These are phyloP conservation scores for Cetonia aurata DNA, from an alignment of 2,888 invertebrate species.

Conservation along the genomic window DNA sequence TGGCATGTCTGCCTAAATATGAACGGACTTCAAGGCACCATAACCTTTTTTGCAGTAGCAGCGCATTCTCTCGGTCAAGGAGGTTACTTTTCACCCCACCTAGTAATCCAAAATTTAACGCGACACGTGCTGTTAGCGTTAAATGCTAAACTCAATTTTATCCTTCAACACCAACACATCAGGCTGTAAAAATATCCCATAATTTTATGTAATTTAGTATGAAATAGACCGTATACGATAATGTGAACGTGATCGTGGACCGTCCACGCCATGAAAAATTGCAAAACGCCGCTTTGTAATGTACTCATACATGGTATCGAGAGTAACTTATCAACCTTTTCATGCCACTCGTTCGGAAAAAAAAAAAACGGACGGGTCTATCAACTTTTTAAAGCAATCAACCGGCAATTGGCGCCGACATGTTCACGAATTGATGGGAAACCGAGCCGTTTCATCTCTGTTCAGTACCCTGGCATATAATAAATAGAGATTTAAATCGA, in stretches of 20 bases:
- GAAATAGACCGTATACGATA: neutral
- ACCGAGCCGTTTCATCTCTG: slow-evolving; percentile 11
- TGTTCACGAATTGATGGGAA: slow-evolving; percentile 20
- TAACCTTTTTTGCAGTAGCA: too few relatives aligned
- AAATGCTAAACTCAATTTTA: too few relatives aligned
- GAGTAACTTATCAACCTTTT: slow-evolving; percentile 15
- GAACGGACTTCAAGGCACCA: too few relatives aligned
- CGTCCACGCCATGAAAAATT: neutral
- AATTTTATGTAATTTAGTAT: too few relatives aligned
- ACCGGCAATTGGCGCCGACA: slow-evolving; percentile 8
- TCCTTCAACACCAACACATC: too few relatives aligned
- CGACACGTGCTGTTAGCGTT: too few relatives aligned
- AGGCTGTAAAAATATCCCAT: too few relatives aligned
- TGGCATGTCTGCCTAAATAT: too few relatives aligned
- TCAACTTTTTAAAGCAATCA: slow-evolving; percentile 16
- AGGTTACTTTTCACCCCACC: too few relatives aligned
- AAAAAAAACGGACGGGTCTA: neutral
- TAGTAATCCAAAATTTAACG: too few relatives aligned
- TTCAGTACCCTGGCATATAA: slow-evolving; percentile 7
- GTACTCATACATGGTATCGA: neutral
- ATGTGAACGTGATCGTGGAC: neutral
- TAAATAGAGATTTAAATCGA: slow-evolving; percentile 19
- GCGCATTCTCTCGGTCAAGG: too few relatives aligned
- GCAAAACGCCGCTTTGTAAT: neutral
- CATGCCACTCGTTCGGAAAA: slow-evolving; percentile 15